phyloP scores from a whole-genome alignment of 2,797 vertebrate genomes.

The Valencia hispanica region DNA sequence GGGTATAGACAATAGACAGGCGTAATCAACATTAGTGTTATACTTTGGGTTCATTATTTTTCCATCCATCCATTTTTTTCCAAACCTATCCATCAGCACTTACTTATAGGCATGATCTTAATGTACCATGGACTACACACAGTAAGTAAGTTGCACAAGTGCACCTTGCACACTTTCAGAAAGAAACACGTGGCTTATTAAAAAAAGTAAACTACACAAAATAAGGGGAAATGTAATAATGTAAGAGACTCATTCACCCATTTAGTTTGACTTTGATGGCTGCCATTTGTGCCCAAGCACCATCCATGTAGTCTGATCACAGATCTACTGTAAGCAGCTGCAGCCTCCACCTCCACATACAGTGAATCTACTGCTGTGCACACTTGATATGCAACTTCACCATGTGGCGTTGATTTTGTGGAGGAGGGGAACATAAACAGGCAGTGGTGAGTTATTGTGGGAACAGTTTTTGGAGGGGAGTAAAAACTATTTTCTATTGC shows the following conservation, averaged over 20 bases:
- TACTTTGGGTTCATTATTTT: no score
- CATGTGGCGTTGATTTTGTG: slow-evolving; percentile 56
- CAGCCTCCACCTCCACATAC: slow-evolving; percentile 35
- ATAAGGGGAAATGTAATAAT: slow-evolving; percentile 37
- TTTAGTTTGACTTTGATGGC: slow-evolving; percentile 34
- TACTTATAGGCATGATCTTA: neutral
- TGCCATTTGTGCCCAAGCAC: slow-evolving; percentile 37
- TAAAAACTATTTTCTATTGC: slow-evolving; percentile 20
- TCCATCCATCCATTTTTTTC: no score
- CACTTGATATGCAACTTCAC: slow-evolving; percentile 27
- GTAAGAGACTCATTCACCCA: slow-evolving; percentile 19
- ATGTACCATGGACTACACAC: neutral
- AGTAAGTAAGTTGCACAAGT: slow-evolving; percentile 1
- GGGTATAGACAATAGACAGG: no score
- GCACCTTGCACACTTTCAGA: neutral
- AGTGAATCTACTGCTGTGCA: slow-evolving; percentile 21
- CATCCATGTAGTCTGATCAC: slow-evolving; percentile 39
- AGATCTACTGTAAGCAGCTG: slow-evolving; percentile 49
- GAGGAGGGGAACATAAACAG: slow-evolving; percentile 26
- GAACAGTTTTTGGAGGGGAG: slow-evolving; percentile 24
- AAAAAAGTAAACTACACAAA: slow-evolving; percentile 9
- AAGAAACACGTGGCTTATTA: slow-evolving; percentile 13
- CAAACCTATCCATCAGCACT: no score
- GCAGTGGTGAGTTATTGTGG: slow-evolving; percentile 21
- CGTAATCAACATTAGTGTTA: no score